Percentiles rank a stretch among this genome's conserved stretches.
Conservation (phyloP, 2,113 vertebrate genomes). For the Cyprinodon brontotheroides region DNA sequence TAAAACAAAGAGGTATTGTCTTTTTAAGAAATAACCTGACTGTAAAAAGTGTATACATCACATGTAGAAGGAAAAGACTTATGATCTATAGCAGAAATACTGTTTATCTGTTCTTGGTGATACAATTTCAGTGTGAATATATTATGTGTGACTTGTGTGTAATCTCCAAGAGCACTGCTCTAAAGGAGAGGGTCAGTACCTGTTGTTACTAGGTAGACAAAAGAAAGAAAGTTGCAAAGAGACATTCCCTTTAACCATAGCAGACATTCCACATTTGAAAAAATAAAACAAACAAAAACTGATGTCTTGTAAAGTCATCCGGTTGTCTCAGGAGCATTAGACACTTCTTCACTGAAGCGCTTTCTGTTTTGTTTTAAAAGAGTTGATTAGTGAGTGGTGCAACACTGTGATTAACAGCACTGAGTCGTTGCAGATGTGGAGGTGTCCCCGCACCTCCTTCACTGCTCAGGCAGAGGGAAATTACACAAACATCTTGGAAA, state of each 20-base stretch:
- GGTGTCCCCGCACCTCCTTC: constrained; percentile 70
- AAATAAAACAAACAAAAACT: constrained; percentile 20
- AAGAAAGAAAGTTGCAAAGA: constrained; percentile 31
- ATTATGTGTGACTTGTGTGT: constrained; percentile 26
- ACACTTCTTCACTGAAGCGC: constrained; percentile 9
- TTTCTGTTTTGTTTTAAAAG: constrained; percentile 22
- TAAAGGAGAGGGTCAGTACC: constrained; percentile 38
- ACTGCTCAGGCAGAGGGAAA: constrained; percentile 26
- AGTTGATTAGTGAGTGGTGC: constrained; percentile 44
- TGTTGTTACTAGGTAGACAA: constrained; percentile 15
- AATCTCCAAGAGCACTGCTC: constrained; percentile 74
- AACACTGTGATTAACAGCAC: constrained; percentile 44
- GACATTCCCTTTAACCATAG: constrained; percentile 35
- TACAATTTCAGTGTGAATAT: constrained; percentile 68
- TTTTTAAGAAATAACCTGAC: constrained; percentile 46
- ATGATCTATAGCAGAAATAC: constrained; percentile 55
- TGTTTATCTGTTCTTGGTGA: constrained; percentile 52
- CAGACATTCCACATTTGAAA: constrained; percentile 12
- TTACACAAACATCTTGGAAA: constrained; percentile 59
- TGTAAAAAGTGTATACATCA: constrained; percentile 62
- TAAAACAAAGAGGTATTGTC: constrained; percentile 14
- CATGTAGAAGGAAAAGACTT: constrained; percentile 51
- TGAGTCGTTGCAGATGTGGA: constrained; percentile 43
- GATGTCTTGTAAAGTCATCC: constrained; percentile 15
- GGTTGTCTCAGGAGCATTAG: constrained; percentile 6